phyloP scores from a whole-genome alignment of 2,797 vertebrate species.

The Petrocephalus sullivani region DNA sequence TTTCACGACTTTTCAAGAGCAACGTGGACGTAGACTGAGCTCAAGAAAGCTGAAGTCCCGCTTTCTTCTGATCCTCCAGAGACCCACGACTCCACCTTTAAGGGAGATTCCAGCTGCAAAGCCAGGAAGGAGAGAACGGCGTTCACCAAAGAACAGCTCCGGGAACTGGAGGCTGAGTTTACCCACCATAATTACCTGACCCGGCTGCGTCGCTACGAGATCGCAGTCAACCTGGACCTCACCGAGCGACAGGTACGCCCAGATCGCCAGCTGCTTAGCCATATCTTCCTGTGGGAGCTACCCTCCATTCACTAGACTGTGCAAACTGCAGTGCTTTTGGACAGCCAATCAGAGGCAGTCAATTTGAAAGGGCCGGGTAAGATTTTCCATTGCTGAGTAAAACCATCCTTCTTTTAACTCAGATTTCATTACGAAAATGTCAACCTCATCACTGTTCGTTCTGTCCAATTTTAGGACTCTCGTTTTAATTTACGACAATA shows the following conservation, averaged over 20 bases:
- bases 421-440: background rate
- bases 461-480: background rate
- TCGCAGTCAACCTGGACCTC: constrained; percentile 95
- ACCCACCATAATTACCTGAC: constrained; percentile 98
- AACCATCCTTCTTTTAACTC: background rate
- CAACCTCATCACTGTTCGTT: background rate
- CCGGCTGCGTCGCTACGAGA: constrained; percentile 93
- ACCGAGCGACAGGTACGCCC: constrained; percentile 86
- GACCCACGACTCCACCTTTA: constrained; percentile 64
- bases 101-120: constrained; percentile 76
- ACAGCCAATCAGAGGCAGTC: background rate
- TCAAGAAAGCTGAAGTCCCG: background rate
- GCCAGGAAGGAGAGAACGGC: constrained; percentile 91
- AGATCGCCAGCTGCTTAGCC: background rate
- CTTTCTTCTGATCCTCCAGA: constrained; percentile 56
- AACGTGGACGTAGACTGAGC: background rate
- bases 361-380: background rate
- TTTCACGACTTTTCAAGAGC: background rate
- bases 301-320: background rate
- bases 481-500: background rate
- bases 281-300: background rate
- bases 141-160: constrained; percentile 94
- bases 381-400: background rate
- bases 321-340: background rate
- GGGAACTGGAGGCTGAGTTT: constrained; percentile 92